Percentiles rank a stretch among this genome's conserved stretches.
These are phyloP conservation scores for Ptychodera flava DNA, from an alignment of 35 echinoderm and acorn worm genomes.

Conservation along the genomic window DNA sequence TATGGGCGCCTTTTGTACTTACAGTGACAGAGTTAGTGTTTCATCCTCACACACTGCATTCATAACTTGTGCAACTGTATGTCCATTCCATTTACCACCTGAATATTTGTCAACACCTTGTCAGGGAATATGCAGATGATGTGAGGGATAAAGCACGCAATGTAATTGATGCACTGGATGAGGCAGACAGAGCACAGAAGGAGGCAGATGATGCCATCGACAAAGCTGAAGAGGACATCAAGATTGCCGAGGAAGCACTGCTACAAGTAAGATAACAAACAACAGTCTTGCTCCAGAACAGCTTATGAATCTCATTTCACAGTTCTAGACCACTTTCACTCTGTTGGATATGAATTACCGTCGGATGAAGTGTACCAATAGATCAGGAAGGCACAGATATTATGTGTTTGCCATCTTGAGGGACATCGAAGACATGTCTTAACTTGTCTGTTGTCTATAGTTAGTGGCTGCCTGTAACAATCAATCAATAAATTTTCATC, in stretches of 20 bases:
- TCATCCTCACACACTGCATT: too few species aligned
- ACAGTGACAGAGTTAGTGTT: too few species aligned
- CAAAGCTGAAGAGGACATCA: slow-evolving; percentile 54
- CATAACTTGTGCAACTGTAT: too few species aligned
- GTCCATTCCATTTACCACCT: too few species aligned
- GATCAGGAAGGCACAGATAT: background rate
- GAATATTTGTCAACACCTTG: too few species aligned
- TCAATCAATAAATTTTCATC: too few species aligned
- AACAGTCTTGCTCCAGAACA: too few species aligned
- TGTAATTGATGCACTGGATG: slow-evolving; percentile 55
- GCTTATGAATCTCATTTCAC: background rate
- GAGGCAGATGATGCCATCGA: slow-evolving; percentile 59
- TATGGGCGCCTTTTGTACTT: too few species aligned
- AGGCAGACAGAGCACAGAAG: slow-evolving; percentile 61
- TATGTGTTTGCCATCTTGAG: background rate
- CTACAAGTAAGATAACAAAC: slow-evolving; percentile 41
- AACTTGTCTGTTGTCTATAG: too few species aligned
- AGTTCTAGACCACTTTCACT: background rate
- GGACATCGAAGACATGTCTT: background rate
- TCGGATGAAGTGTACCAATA: background rate
- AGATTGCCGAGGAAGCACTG: slow-evolving; percentile 35
- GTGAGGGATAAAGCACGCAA: slow-evolving; percentile 60
- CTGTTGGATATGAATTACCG: background rate
- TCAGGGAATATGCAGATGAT: slow-evolving; percentile 67
- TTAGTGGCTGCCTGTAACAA: too few species aligned